Evolutionary conservation across 2,888 invertebrate genomes (phyloP).

Genomic region (Hyposoter dolosus): DNA sequence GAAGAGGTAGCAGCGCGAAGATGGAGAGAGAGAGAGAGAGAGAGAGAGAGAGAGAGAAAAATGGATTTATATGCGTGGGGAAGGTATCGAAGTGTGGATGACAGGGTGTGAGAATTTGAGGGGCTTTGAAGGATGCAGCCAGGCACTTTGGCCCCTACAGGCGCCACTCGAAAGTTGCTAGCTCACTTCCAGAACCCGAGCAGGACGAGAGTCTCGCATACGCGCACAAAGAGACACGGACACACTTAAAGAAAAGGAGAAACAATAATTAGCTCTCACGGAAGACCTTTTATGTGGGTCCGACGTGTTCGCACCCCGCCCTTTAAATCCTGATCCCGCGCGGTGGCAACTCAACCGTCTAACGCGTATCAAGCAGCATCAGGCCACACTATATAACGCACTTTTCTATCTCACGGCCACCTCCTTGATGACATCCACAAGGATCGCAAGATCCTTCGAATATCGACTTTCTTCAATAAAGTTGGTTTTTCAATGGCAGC

Average conservation of each 20-base stretch:
- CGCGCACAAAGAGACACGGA: slow-evolving; percentile 20
- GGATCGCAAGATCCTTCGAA: slow-evolving; percentile 24
- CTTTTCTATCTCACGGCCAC: slow-evolving; percentile 36
- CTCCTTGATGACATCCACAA: neutral
- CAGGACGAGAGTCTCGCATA: slow-evolving; percentile 50
- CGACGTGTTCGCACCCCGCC: slow-evolving; percentile 83
- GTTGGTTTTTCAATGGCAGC: too few relatives aligned
- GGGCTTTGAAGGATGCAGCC: slow-evolving; percentile 72
- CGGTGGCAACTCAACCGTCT: slow-evolving; percentile 69
- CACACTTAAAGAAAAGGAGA: slow-evolving; percentile 75
- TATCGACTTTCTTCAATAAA: too few relatives aligned
- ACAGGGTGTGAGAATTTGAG: slow-evolving; percentile 79
- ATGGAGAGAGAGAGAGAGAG: neutral
- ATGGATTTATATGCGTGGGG: neutral
- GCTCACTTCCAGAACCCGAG: slow-evolving; percentile 73
- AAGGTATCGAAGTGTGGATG: slow-evolving; percentile 18
- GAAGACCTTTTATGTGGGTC: slow-evolving; percentile 81
- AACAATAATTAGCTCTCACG: slow-evolving; percentile 83
- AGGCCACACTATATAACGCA: slow-evolving; percentile 59
- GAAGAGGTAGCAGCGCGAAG: neutral
- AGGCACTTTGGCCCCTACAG: slow-evolving; percentile 69
- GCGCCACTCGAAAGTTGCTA: slow-evolving; percentile 78
- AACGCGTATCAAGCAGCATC: slow-evolving; percentile 38
- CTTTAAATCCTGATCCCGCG: slow-evolving; percentile 77
- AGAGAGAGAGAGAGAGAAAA: neutral